phyloP scores from a whole-genome alignment of 2,113 vertebrate species.

The Grammomys dolichurus region DNA sequence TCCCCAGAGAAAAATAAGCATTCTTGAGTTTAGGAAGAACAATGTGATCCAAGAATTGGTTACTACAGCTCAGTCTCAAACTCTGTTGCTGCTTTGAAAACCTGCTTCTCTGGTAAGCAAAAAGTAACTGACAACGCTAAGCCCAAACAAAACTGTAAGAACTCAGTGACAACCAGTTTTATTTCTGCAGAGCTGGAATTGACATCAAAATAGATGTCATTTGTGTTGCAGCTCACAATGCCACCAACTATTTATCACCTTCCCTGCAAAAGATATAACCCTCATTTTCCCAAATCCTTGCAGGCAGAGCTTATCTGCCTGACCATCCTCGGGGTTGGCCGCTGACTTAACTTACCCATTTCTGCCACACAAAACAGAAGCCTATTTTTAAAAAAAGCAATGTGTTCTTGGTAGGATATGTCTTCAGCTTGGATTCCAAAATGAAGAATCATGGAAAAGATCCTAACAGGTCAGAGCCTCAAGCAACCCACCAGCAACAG shows the following conservation, averaged over 20 bases:
- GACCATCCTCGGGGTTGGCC: neutral
- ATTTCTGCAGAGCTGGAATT: neutral
- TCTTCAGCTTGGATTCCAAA: conserved; percentile 41
- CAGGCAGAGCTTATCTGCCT: neutral
- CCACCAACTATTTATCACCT: conserved; percentile 5
- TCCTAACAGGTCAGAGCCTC: neutral
- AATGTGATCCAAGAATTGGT: conserved; percentile 34
- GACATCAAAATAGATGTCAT: neutral
- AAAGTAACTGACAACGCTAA: neutral
- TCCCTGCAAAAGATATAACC: neutral
- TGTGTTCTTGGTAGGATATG: neutral
- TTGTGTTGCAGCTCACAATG: neutral
- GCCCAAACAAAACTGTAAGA: neutral
- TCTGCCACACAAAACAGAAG: neutral
- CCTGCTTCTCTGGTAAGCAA: neutral
- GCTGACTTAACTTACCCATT: neutral
- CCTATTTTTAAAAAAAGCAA: neutral
- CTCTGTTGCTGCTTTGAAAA: conserved; percentile 41
- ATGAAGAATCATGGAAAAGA: neutral
- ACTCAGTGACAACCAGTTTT: neutral
- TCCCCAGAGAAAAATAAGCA: conserved; percentile 17
- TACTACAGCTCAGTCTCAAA: neutral
- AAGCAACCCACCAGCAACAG: neutral
- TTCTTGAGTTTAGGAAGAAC: conserved; percentile 34
- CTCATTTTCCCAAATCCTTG: neutral